Evolutionary conservation across 2,113 vertebrate genomes (phyloP).

Genomic region (Nanorana parkeri): DNA sequence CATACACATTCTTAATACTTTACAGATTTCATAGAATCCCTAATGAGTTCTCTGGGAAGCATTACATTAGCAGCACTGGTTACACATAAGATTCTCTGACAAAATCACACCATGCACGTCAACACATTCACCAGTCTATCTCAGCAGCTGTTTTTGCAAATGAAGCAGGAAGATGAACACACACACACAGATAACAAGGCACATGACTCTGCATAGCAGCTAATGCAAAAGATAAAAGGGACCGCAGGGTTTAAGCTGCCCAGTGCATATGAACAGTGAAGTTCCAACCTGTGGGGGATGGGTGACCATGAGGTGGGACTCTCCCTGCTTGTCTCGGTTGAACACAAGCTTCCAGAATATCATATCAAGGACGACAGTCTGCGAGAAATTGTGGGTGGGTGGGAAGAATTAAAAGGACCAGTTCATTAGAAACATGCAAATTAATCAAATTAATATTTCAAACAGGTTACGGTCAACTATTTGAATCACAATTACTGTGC

Average conservation of each 20-base stretch:
- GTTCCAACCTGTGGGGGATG: constrained; percentile 94
- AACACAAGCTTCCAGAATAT: constrained; percentile 98
- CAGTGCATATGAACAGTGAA: constrained; percentile 67
- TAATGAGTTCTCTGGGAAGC: not conserved
- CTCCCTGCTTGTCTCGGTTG: constrained; percentile 95
- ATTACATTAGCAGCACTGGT: not conserved
- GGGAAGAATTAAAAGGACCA: constrained; percentile 86
- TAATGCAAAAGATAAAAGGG: constrained; percentile 44
- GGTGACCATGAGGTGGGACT: constrained; percentile 81
- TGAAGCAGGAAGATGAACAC: constrained; percentile 56
- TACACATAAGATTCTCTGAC: not conserved
- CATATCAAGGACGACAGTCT: constrained; percentile 98
- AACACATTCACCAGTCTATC: not conserved
- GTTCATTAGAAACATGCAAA: constrained; percentile 69
- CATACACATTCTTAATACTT: not conserved
- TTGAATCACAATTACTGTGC: constrained; percentile 30
- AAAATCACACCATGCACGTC: constrained; percentile 27
- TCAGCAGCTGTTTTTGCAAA: constrained; percentile 9
- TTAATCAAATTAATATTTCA: constrained; percentile 55
- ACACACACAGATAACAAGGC: constrained; percentile 40
- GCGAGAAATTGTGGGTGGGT: constrained; percentile 83
- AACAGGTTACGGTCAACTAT: constrained; percentile 44
- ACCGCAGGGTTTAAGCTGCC: not conserved
- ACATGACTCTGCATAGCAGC: constrained; percentile 54
- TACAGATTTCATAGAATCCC: not conserved